Conservation (phyloP, 2,797 vertebrate species). For the Okamejei kenojei region DNA sequence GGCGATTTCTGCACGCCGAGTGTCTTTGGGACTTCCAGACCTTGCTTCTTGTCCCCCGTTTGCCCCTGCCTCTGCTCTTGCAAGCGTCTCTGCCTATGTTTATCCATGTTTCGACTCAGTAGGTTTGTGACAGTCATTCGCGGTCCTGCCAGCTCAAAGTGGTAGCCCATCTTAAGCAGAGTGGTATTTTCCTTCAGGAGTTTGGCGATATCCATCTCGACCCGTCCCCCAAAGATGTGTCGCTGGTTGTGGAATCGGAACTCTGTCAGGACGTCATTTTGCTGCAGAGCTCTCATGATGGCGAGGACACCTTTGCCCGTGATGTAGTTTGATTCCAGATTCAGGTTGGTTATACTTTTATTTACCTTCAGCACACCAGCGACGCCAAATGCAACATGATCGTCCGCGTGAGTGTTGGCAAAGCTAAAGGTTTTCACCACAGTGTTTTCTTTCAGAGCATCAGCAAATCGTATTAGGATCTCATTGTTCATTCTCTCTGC, state of each 20-base stretch:
- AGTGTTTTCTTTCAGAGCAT: conserved; percentile 78
- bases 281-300: conserved; percentile 79
- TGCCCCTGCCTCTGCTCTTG: conserved; percentile 87
- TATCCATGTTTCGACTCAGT: conserved; percentile 96
- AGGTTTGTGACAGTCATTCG: conserved; percentile 94
- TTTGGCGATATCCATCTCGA: conserved; percentile 94
- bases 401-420: conserved; percentile 88
- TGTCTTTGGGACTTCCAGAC: conserved; percentile 69
- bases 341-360: conserved; percentile 80
- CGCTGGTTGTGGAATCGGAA: conserved; percentile 96
- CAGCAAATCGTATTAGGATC: conserved; percentile 83
- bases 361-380: conserved; percentile 78
- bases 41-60: conserved; percentile 72
- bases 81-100: conserved; percentile 82
- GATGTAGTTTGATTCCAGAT: conserved; percentile 94
- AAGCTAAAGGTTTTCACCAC: conserved; percentile 76
- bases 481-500: conserved; percentile 88
- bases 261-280: conserved; percentile 82
- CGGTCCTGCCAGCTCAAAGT: conserved; percentile 90
- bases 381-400: conserved; percentile 88
- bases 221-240: conserved; percentile 93
- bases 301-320: conserved; percentile 88
- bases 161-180: conserved; percentile 88
- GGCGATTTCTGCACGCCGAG: conserved; percentile 58
- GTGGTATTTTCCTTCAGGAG: conserved; percentile 90